A percentile compares a stretch with the other conserved stretches of the same genome.
These are phyloP conservation scores for Himalopsyche kuldschensis DNA, from an alignment of 2,888 invertebrate species.

Conservation along the genomic window DNA sequence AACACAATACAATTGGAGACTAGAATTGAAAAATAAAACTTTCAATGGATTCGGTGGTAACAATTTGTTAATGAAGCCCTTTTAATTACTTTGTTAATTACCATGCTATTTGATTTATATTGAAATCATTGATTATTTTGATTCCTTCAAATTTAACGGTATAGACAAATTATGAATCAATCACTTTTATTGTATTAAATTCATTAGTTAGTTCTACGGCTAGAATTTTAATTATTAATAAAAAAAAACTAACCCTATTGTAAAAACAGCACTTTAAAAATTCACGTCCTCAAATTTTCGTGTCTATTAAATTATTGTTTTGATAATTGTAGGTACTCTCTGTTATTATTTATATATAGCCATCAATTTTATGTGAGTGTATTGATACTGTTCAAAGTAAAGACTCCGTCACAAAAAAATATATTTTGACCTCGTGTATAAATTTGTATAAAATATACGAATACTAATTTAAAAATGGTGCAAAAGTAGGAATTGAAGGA, in stretches of 20 bases:
- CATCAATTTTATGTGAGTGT: no score
- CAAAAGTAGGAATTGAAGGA: constrained; percentile 18
- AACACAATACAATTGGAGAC: no score
- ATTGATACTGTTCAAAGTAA: background rate
- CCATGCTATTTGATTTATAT: background rate
- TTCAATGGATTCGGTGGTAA: no score
- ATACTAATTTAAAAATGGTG: background rate
- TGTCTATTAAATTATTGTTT: no score
- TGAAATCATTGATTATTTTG: background rate
- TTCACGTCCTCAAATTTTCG: background rate
- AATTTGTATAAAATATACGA: background rate
- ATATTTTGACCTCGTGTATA: background rate
- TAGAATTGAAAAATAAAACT: no score
- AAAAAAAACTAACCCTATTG: background rate
- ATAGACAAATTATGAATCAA: background rate
- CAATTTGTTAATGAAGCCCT: no score
- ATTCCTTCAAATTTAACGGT: background rate
- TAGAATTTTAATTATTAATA: background rate
- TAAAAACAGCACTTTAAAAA: background rate
- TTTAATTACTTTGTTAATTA: no score
- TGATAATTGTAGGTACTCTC: no score
- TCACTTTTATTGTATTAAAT: background rate
- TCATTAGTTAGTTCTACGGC: background rate
- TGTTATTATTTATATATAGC: no score
- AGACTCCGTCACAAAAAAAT: background rate